Conservation (phyloP, 2,888 invertebrate genomes). For the Polia nebulosa region DNA sequence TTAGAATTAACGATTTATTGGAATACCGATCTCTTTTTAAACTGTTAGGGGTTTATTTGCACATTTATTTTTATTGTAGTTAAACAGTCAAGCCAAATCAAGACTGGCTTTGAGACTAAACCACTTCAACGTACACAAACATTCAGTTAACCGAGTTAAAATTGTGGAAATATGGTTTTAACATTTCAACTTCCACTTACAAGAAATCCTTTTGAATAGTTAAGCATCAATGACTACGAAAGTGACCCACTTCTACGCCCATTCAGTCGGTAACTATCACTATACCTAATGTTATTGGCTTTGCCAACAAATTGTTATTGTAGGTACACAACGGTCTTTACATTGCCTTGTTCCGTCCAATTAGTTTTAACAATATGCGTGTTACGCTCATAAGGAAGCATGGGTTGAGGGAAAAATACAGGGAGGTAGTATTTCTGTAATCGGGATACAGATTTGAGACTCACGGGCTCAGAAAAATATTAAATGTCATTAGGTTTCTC, state of each 20-base stretch:
- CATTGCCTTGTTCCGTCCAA: slow-evolving; percentile 41
- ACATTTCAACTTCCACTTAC: slow-evolving; percentile 28
- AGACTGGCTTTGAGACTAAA: background rate
- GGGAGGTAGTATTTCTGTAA: background rate
- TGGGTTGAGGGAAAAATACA: slow-evolving; percentile 20
- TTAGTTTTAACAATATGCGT: slow-evolving; percentile 48
- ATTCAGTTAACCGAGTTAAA: background rate
- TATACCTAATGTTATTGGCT: slow-evolving; percentile 43
- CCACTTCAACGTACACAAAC: background rate
- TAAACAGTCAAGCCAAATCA: background rate
- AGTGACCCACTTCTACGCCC: slow-evolving; percentile 42
- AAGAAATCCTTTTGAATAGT: slow-evolving; percentile 50
- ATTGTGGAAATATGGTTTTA: slow-evolving; percentile 8
- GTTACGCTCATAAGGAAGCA: slow-evolving; percentile 24
- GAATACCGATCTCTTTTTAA: slow-evolving; percentile 5
- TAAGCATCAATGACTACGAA: slow-evolving; percentile 49
- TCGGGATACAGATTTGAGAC: slow-evolving; percentile 12
- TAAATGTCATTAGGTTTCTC: slow-evolving; percentile 1
- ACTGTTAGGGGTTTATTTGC: slow-evolving; percentile 19
- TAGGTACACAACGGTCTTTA: slow-evolving; percentile 14
- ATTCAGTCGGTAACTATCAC: slow-evolving; percentile 22
- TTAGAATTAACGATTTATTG: slow-evolving; percentile 40
- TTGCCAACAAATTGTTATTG: slow-evolving; percentile 27
- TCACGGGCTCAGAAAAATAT: slow-evolving; percentile 8
- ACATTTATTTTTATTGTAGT: slow-evolving; percentile 1